Conservation (phyloP, 64 coral and sea anemone species). For the Montipora efflorescens region DNA sequence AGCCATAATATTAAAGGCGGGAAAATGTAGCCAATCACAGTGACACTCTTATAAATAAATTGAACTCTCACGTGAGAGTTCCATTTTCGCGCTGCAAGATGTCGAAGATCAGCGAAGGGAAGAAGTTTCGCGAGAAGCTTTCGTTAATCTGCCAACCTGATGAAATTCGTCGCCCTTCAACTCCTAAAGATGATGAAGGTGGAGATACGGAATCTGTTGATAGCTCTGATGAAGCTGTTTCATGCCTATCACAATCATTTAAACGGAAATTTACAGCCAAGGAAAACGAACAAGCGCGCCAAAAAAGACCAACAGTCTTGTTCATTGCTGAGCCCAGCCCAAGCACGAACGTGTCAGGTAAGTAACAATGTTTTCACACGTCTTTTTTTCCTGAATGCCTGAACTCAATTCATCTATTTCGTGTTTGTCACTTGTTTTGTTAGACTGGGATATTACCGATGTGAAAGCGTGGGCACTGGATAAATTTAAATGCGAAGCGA, state of each 20-base stretch:
- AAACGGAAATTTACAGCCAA: no score
- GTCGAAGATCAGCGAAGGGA: slow-evolving; percentile 12
- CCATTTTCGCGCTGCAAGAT: slow-evolving; percentile 12
- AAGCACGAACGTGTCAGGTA: no score
- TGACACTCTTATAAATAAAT: slow-evolving; percentile 20
- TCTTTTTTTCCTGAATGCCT: neutral
- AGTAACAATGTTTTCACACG: slow-evolving; percentile 24
- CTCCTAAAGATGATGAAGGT: no score
- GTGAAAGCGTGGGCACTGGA: slow-evolving; percentile 56
- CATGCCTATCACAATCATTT: no score
- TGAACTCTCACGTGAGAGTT: neutral
- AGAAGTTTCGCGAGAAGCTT: neutral
- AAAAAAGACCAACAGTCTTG: no score
- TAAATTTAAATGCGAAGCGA: neutral
- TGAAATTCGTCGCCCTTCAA: no score
- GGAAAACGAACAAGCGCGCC: no score
- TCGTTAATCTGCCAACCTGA: no score
- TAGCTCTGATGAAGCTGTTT: no score
- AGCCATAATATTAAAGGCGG: slow-evolving; percentile 24
- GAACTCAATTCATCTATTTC: slow-evolving; percentile 10
- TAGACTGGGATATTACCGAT: slow-evolving; percentile 52
- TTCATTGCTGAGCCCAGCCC: no score
- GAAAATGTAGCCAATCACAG: slow-evolving; percentile 58
- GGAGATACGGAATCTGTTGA: no score
- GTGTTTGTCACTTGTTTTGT: neutral